Evolutionary conservation across 2,113 vertebrate species (phyloP).

Genomic region (Eulemur rufifrons): DNA sequence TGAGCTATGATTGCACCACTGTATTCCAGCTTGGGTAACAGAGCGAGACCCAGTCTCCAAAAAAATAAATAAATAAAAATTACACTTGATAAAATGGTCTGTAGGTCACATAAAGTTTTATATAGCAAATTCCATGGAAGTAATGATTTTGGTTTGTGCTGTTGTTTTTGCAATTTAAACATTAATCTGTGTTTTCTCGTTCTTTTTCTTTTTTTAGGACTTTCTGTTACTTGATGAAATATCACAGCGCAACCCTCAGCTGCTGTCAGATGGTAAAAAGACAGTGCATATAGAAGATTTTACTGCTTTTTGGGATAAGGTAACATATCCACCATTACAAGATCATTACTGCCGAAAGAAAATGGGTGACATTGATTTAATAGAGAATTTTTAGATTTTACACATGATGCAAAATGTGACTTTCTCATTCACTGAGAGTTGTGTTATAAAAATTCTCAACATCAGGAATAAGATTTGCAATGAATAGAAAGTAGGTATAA

Average conservation of each 20-base stretch:
- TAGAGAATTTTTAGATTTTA: neutral
- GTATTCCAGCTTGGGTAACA: no score
- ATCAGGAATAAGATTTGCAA: neutral
- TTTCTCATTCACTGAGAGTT: neutral
- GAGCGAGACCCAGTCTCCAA: no score
- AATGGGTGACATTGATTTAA: no score
- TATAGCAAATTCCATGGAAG: neutral
- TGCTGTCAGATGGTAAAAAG: conserved; percentile 16
- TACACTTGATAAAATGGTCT: neutral
- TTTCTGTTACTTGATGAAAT: conserved; percentile 71
- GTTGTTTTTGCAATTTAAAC: neutral
- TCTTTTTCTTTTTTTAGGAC: conserved; percentile 26
- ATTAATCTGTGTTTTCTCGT: neutral
- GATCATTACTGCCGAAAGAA: neutral
- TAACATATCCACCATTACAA: neutral
- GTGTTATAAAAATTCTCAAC: neutral
- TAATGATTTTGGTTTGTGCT: neutral
- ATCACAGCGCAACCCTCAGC: neutral
- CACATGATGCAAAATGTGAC: neutral
- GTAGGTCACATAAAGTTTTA: neutral
- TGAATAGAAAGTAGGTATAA: neutral
- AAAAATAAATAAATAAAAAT: no score
- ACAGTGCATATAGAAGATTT: conserved; percentile 57
- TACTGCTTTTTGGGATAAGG: conserved; percentile 73
- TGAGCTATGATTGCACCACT: no score